These are phyloP conservation scores for Ichneumoninae sp. DNA, from an alignment of 2,888 invertebrate genomes.

Conservation along the genomic window DNA sequence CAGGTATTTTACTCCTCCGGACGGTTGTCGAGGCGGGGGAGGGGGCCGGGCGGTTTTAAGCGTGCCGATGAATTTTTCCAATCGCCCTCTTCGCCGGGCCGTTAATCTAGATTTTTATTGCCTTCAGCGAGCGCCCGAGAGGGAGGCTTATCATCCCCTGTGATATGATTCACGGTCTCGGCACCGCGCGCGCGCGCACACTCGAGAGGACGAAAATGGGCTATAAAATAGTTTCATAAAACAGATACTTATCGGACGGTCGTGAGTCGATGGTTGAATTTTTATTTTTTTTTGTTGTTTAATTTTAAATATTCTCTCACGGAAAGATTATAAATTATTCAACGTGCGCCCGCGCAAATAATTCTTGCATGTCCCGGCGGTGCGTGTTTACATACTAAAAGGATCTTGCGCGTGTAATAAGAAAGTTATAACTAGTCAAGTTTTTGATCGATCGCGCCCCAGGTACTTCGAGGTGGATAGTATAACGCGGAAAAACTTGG, in stretches of 20 bases:
- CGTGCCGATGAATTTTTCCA: slow-evolving; percentile 59
- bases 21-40: slow-evolving; percentile 3
- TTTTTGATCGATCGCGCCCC: slow-evolving; percentile 58
- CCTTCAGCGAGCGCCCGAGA: slow-evolving; percentile 19
- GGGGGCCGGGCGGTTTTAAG: not conserved
- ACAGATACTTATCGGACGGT: slow-evolving; percentile 34
- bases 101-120: slow-evolving; percentile 64
- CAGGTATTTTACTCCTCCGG: not conserved
- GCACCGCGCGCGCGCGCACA: slow-evolving; percentile 22
- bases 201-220: slow-evolving; percentile 30
- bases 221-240: slow-evolving; percentile 52
- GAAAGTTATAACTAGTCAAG: slow-evolving; percentile 56
- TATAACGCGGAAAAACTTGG: slow-evolving; percentile 35
- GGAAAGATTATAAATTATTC: slow-evolving; percentile 24
- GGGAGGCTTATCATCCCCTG: slow-evolving; percentile 54
- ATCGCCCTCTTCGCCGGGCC: slow-evolving; percentile 39
- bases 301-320: slow-evolving; percentile 2
- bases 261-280: slow-evolving; percentile 16
- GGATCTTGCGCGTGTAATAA: slow-evolving; percentile 36
- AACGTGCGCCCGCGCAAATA: slow-evolving; percentile 6
- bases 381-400: slow-evolving; percentile 27
- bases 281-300: not conserved
- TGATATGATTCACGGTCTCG: slow-evolving; percentile 53
- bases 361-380: slow-evolving; percentile 17
- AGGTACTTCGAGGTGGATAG: slow-evolving; percentile 33